These are phyloP conservation scores for Dendrocopos noguchii DNA, from an alignment of 2,113 vertebrate genomes.

Conservation along the genomic window DNA sequence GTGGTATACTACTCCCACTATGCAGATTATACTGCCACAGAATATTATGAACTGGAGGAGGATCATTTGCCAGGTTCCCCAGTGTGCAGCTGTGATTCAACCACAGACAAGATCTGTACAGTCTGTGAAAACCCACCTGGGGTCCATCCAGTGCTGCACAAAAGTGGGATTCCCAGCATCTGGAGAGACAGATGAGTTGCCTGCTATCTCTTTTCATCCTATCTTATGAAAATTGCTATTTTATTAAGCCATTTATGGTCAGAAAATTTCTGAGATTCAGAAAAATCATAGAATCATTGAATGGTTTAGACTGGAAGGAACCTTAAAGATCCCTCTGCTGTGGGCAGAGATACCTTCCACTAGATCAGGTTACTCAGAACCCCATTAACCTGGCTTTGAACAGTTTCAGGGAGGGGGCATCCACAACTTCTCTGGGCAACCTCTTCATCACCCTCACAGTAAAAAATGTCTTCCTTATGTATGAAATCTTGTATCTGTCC, in stretches of 20 bases:
- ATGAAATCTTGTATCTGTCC: too few relatives aligned
- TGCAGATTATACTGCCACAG: not conserved
- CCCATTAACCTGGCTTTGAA: too few relatives aligned
- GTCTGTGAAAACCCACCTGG: fast-evolving
- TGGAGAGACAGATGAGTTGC: not conserved
- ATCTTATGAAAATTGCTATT: not conserved
- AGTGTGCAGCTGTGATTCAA: not conserved
- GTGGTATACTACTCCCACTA: not conserved
- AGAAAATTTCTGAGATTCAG: not conserved
- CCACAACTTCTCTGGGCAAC: too few relatives aligned
- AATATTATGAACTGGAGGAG: not conserved
- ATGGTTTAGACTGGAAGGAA: too few relatives aligned
- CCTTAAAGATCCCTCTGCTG: too few relatives aligned
- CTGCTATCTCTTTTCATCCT: not conserved
- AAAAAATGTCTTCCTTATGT: not conserved
- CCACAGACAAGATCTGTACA: not conserved
- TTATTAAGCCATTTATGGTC: not conserved
- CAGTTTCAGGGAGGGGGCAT: too few relatives aligned
- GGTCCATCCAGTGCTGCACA: not conserved
- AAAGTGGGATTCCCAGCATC: not conserved
- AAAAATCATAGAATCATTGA: not conserved
- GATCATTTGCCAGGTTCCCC: not conserved
- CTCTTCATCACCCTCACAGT: not conserved
- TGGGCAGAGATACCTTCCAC: too few relatives aligned
- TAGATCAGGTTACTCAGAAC: too few relatives aligned